Base-by-base conservation (phyloP, 2,113 vertebrate species). In the Halcyon malimbica region DNA sequence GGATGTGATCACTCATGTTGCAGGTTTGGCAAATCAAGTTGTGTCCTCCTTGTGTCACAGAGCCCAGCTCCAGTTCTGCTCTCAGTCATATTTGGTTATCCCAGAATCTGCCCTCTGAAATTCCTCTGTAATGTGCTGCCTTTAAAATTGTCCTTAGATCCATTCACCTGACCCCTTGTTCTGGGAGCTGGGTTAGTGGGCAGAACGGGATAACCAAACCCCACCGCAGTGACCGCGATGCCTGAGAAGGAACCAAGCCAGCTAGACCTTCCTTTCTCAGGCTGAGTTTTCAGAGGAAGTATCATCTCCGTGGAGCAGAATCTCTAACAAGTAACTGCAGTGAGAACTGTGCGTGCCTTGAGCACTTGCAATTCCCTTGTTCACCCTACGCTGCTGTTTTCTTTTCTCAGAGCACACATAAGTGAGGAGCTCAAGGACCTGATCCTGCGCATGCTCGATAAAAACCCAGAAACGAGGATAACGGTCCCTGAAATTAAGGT, bases 401-500 rank as follows among this genome's bases (percentile, higher is more conserved):
- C 50, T 78, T 68, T 76, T 12, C 79, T 77, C 87, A 99, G 99
- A 93, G 98, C 98, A 67, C 81, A 95, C 64, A 96, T 98, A 93
- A 99, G 98, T 7, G 98, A 99, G 20, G 98, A 98, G 77, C 98
- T 99, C 78, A 98, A 97, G 96, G 98, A 98, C 14, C 97, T 99
- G 79, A 98, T 99, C 69, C 92, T 99, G 56, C 97, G 93, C 93
- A 99, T 99, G 99, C 96, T 99, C 6, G 98, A 99, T 95, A 99
- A 99, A 97, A 98, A 99, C 77, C 99, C 99, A 5, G 99, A 99
- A 97, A 98, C 90, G 1, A 98, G 99, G 97, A 99, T 99, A 95
- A 99, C 98, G 35, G 98, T 99, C 90, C 98, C 99, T 31, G 98
- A 99, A 92, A 99, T 99, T 96, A 99, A 99, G 98, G 99, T 99